phyloP scores from a whole-genome alignment of 1,140 invertebrate genomes.

The Hyles euphorbiae region DNA sequence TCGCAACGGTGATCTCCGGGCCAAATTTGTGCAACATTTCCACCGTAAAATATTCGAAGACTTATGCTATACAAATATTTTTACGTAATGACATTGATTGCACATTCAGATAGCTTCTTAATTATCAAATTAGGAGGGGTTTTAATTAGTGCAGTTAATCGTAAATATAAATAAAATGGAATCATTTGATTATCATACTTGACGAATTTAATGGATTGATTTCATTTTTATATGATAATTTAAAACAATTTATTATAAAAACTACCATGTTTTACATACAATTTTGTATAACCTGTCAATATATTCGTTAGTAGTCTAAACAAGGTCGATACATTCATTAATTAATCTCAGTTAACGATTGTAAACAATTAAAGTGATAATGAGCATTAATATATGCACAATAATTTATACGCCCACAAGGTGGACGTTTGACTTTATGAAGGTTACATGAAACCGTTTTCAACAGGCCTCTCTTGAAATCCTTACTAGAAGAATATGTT shows the following conservation, averaged over 20 bases:
- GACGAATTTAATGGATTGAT: constrained; percentile 9
- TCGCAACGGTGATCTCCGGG: constrained; percentile 48
- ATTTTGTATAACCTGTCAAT: constrained; percentile 1
- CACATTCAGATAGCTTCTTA: too few relatives aligned
- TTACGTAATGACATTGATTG: too few relatives aligned
- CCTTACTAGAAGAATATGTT: too few relatives aligned
- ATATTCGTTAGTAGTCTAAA: too few relatives aligned
- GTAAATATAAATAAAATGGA: background rate
- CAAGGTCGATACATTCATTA: background rate
- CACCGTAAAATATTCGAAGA: too few relatives aligned
- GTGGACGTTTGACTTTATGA: too few relatives aligned
- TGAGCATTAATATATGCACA: background rate
- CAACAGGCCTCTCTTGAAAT: too few relatives aligned
- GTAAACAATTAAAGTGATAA: constrained; percentile 6
- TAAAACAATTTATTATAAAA: constrained; percentile 9
- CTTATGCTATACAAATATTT: too few relatives aligned
- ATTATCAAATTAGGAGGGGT: constrained; percentile 13
- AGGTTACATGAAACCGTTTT: too few relatives aligned
- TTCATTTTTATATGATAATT: constrained; percentile 5
- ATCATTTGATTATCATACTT: constrained; percentile 10
- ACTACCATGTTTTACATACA: constrained; percentile 1
- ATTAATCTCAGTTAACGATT: constrained; percentile 6
- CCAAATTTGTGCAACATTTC: constrained; percentile 31
- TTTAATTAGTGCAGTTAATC: background rate
- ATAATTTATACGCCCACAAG: too few relatives aligned